phyloP scores from a whole-genome alignment of 2,113 vertebrate genomes.

The Cynocephalus volans region DNA sequence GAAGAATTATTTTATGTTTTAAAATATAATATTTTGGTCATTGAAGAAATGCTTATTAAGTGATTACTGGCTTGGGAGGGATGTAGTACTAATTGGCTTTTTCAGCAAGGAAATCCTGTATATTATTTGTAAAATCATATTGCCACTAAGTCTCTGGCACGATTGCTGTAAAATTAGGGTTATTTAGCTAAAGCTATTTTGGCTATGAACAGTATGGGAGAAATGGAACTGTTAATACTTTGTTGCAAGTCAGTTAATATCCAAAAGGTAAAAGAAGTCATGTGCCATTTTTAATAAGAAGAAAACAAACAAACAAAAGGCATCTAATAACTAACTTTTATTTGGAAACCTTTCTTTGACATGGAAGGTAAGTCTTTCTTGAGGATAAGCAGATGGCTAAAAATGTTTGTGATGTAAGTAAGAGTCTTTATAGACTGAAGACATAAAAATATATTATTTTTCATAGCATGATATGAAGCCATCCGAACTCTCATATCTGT shows the following conservation, averaged over 20 bases:
- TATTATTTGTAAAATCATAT: neutral
- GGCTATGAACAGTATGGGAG: neutral
- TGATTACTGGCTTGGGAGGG: constrained; percentile 20
- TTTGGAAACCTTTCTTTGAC: neutral
- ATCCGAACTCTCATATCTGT: neutral
- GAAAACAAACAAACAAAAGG: neutral
- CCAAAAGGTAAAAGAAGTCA: neutral
- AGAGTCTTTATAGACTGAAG: neutral
- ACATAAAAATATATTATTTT: neutral
- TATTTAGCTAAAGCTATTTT: neutral
- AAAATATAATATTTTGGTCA: constrained; percentile 52
- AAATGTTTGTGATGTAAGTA: constrained; percentile 15
- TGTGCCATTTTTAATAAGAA: constrained; percentile 13
- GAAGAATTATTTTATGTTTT: constrained; percentile 52
- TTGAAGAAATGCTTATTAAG: constrained; percentile 29
- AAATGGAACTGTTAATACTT: neutral
- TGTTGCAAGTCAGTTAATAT: neutral
- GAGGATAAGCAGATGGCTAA: neutral
- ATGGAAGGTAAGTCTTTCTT: neutral
- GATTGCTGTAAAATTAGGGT: neutral
- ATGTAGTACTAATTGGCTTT: neutral
- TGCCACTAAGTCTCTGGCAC: neutral
- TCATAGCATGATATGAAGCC: neutral
- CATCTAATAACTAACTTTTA: neutral
- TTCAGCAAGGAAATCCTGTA: neutral